Conservation (phyloP, 2,797 vertebrate genomes). For the Gymnocypris eckloni region DNA sequence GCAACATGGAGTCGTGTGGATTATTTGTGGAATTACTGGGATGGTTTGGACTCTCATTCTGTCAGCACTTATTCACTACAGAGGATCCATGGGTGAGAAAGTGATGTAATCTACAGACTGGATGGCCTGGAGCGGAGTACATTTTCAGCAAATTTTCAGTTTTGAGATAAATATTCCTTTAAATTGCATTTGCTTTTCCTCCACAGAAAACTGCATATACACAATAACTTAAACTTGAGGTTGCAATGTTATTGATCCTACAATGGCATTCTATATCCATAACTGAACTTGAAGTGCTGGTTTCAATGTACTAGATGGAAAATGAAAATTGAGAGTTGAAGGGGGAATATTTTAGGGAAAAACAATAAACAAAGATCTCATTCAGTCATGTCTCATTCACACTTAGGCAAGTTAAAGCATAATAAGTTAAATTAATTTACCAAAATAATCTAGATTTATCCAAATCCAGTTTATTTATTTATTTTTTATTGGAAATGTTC, state of each 20-base stretch:
- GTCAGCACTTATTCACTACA: too few species aligned
- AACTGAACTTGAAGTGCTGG: neutral
- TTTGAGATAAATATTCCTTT: too few species aligned
- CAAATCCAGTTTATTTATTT: neutral
- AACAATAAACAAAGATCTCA: neutral
- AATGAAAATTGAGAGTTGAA: neutral
- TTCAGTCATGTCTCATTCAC: neutral
- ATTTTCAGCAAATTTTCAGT: too few species aligned
- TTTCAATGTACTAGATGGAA: neutral
- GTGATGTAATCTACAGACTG: too few species aligned
- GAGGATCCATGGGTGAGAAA: too few species aligned
- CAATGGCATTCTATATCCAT: neutral
- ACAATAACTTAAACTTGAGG: neutral
- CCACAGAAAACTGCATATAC: neutral
- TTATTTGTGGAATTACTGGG: too few species aligned
- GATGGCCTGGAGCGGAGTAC: too few species aligned
- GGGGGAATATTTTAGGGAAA: neutral
- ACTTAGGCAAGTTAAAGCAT: neutral
- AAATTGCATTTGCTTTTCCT: neutral
- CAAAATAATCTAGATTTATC: too few species aligned
- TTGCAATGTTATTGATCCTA: neutral
- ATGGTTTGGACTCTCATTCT: too few species aligned
- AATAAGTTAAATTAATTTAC: too few species aligned
- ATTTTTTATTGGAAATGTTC: neutral
- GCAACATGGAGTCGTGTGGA: too few species aligned